Evolutionary conservation across 2,888 invertebrate genomes (phyloP).

Genomic region (Luperina nickerlii): DNA sequence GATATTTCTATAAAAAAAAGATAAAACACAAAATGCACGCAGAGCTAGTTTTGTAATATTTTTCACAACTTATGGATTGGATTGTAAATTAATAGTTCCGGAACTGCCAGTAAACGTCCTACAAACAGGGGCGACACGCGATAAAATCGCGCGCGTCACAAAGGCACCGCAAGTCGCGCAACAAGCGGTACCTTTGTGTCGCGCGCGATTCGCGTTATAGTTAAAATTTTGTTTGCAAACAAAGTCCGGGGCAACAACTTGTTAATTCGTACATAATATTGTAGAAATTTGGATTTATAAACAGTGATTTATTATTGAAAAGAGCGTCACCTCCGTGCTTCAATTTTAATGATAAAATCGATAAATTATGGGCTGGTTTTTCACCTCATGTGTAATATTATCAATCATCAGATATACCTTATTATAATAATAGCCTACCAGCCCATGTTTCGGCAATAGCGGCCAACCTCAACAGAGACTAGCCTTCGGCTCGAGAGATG

Average conservation of each 20-base stretch:
- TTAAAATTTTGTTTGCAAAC: not conserved
- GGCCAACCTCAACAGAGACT: not conserved
- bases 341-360: conserved; percentile 6
- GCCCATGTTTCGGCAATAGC: not conserved
- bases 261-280: not conserved
- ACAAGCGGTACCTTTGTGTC: too few relatives aligned
- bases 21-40: not conserved
- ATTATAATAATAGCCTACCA: not conserved
- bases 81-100: not conserved
- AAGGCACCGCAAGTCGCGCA: too few relatives aligned
- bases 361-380: not conserved
- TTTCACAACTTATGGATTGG: not conserved
- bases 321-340: conserved; percentile 8
- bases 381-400: not conserved
- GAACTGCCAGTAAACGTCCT: not conserved
- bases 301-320: conserved; percentile 21
- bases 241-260: not conserved
- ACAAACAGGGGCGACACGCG: too few relatives aligned
- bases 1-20: not conserved
- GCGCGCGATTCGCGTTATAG: too few relatives aligned
- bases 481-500: not conserved
- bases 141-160: too few relatives aligned
- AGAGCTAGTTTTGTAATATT: not conserved
- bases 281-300: conserved; percentile 21
- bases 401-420: not conserved